A percentile compares a stretch with the other conserved stretches of the same genome.
Evolutionary conservation across 1,140 invertebrate species (phyloP).

Genomic region (Rhagoletis pomonella): DNA sequence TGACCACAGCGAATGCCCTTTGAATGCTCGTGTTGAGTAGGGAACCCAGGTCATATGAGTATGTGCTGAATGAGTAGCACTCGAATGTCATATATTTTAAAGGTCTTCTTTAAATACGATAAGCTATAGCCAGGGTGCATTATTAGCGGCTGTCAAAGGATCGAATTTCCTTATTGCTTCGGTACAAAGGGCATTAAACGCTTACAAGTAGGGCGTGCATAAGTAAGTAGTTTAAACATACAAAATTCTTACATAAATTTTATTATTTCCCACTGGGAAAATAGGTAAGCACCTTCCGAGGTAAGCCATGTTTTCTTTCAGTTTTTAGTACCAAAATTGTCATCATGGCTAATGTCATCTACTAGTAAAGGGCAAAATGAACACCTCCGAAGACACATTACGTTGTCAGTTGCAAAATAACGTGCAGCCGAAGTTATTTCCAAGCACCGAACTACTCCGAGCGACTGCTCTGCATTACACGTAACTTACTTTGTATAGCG

Average conservation of each 20-base stretch:
- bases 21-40: not conserved
- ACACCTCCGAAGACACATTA: too few relatives aligned
- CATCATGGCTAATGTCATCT: too few relatives aligned
- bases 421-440: too few relatives aligned
- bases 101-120: constrained; percentile 40
- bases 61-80: constrained; percentile 2
- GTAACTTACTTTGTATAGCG: too few relatives aligned
- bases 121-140: constrained; percentile 3
- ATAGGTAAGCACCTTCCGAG: too few relatives aligned
- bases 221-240: not conserved
- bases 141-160: constrained; percentile 10
- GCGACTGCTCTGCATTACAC: too few relatives aligned
- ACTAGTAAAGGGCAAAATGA: too few relatives aligned
- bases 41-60: not conserved
- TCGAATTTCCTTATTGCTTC: constrained; percentile 44
- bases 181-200: constrained; percentile 6
- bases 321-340: too few relatives aligned
- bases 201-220: not conserved
- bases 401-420: too few relatives aligned
- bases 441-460: too few relatives aligned
- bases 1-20: constrained; percentile 30
- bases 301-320: too few relatives aligned
- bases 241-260: not conserved
- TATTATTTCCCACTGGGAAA: too few relatives aligned
- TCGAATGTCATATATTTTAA: constrained; percentile 26